These are phyloP conservation scores for Octodon degus DNA, from an alignment of 2,113 vertebrate genomes.

Conservation along the genomic window DNA sequence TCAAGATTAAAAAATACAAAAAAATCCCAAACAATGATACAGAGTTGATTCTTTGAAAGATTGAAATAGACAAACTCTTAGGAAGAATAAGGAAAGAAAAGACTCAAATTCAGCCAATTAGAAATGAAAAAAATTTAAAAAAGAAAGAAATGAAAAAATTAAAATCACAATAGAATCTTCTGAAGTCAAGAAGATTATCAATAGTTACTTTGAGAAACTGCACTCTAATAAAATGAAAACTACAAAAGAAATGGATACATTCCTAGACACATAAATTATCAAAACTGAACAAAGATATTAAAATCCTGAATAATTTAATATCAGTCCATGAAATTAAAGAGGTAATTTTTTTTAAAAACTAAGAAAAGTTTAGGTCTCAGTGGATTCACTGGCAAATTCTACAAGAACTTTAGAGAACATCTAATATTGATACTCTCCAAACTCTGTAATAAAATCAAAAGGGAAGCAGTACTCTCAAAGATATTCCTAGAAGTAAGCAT, in stretches of 20 bases:
- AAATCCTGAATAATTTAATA: neutral
- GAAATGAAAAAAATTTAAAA: neutral
- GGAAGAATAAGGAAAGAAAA: neutral
- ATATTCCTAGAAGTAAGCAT: neutral
- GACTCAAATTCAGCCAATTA: neutral
- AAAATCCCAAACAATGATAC: no score
- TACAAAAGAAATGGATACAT: neutral
- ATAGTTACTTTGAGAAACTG: neutral
- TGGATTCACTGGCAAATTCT: neutral
- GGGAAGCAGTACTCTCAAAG: neutral
- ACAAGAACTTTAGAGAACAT: neutral
- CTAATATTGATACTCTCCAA: neutral
- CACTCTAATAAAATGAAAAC: neutral
- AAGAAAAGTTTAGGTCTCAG: neutral
- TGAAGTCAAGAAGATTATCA: neutral
- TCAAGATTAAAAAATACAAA: neutral
- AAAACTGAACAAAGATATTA: neutral
- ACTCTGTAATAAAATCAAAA: neutral
- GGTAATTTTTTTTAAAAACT: neutral
- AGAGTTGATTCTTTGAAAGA: no score
- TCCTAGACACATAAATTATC: neutral
- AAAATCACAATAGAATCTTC: neutral
- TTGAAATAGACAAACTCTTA: no score
- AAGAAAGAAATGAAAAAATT: neutral
- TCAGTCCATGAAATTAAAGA: neutral